Percentiles rank a stretch among this genome's conserved stretches.
These are phyloP conservation scores for Myoxocephalus aenaeus DNA, from an alignment of 2,797 vertebrate genomes.

Conservation along the genomic window DNA sequence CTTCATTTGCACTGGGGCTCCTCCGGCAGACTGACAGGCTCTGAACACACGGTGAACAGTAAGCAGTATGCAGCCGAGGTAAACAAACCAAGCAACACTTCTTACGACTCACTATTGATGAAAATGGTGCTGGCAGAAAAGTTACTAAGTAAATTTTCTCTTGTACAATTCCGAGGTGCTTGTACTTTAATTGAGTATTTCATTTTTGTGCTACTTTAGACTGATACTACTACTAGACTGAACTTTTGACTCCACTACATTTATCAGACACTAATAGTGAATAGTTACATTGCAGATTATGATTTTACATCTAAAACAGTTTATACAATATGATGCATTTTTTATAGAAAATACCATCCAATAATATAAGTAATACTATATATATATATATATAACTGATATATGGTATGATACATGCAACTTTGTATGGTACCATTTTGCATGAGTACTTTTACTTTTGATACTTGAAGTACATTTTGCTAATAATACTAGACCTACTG, in stretches of 20 bases:
- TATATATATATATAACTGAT: background rate
- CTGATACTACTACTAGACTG: background rate
- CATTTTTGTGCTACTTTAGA: background rate
- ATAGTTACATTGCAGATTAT: background rate
- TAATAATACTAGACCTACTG: background rate
- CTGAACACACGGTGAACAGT: conserved; percentile 90
- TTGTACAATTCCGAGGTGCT: background rate
- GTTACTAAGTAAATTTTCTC: background rate
- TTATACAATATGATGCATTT: background rate
- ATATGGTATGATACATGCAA: background rate
- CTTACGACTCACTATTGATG: background rate
- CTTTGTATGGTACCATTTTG: background rate
- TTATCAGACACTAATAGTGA: background rate
- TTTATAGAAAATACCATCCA: background rate
- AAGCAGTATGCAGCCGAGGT: conserved; percentile 94
- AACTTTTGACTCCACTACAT: background rate
- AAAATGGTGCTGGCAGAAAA: background rate
- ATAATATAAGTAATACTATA: background rate
- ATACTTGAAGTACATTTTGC: background rate
- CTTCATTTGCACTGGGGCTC: conserved; percentile 98
- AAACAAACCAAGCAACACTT: conserved; percentile 41
- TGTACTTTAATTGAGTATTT: background rate
- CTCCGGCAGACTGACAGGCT: conserved; percentile 82
- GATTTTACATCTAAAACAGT: background rate
- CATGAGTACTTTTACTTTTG: background rate